phyloP scores from a whole-genome alignment of 2,888 invertebrate species.

The Drosophila melanosoma region DNA sequence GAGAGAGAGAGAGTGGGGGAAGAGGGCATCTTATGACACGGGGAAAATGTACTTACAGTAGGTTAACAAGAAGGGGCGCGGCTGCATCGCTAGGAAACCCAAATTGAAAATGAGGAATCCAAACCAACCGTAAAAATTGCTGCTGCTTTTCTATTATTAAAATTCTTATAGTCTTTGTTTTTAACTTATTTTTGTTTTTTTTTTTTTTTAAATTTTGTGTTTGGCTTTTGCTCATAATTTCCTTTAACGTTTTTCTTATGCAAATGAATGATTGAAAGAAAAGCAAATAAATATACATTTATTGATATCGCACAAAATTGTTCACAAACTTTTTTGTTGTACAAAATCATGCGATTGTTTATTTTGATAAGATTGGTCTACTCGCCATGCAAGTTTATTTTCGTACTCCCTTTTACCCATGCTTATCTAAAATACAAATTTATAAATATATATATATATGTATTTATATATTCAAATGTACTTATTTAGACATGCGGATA shows the following conservation, averaged over 20 bases:
- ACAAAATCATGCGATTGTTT: conserved; percentile 16
- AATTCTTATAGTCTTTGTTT: background rate
- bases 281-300: conserved; percentile 14
- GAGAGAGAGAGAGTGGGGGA: background rate
- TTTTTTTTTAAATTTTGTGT: conserved; percentile 14
- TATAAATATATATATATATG: background rate
- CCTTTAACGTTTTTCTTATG: conserved; percentile 4
- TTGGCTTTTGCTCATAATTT: conserved; percentile 7
- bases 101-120: background rate
- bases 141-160: background rate
- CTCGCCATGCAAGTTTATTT: conserved; percentile 13
- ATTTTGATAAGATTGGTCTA: conserved; percentile 26
- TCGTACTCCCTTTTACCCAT: conserved; percentile 5
- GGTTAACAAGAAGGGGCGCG: conserved; percentile 32
- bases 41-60: conserved; percentile 12
- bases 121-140: background rate
- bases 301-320: conserved; percentile 24
- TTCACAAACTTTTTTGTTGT: conserved; percentile 16
- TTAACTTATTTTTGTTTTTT: conserved; percentile 14
- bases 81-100: conserved; percentile 1
- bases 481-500: background rate
- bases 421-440: conserved; percentile 24
- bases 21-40: conserved; percentile 5
- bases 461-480: background rate
- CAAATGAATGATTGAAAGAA: conserved; percentile 16